Evolutionary conservation across 2,888 invertebrate genomes (phyloP), one percentile per base, ranked within the genome.

Genomic region (Teleogryllus oceanicus): DNA sequence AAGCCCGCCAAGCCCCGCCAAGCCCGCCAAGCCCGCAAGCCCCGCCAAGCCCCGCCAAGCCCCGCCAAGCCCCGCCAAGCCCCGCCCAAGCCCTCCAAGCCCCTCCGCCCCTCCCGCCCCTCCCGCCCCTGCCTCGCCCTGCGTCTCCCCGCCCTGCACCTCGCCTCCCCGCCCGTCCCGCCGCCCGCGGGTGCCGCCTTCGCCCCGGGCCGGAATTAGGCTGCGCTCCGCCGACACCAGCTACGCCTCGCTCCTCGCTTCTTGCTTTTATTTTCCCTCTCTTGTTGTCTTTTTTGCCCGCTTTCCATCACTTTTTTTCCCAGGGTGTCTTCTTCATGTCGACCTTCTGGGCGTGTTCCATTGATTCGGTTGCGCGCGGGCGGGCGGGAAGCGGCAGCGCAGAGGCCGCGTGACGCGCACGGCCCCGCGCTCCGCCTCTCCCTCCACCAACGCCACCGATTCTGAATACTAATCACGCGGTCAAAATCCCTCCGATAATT

Each of bases 171-270:
- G 51, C 18, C 4, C 18, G 12, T 5, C 12, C 62, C 4, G 62
- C 62, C 62, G 62, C 62, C 62, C 16, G 16, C 62, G 37, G 37
- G 37, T 5, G 62, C 62, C n/a, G n/a, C 62, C 62, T 13, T n/a
- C 13, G 62, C 62, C 62, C 62, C 13, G n/a, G 62, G 62, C 1
- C 62, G 11, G 62, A 62, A 62, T 62, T 62, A 62, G 62, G 62
- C 62, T 62, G 62, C 62, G 62, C 62, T 62, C 62, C 62, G n/a
- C 62, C 62, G n/a, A 62, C 62, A 62, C 62, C 62, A 62, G n/a
- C 62, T 62, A 13, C 62, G 62, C n/a, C 62, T 62, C 16, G 16
- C 62, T 18, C 11, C 37, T 37, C 37, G 37, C 37, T 37, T 37
- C 37, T 37, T 37, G 62, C n/a, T 62, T n/a, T 62, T 62, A 62